A percentile compares a stretch with the other conserved stretches of the same genome.
phyloP scores from a whole-genome alignment of 2,888 invertebrate species.

The Caenorhabditis virilis region DNA sequence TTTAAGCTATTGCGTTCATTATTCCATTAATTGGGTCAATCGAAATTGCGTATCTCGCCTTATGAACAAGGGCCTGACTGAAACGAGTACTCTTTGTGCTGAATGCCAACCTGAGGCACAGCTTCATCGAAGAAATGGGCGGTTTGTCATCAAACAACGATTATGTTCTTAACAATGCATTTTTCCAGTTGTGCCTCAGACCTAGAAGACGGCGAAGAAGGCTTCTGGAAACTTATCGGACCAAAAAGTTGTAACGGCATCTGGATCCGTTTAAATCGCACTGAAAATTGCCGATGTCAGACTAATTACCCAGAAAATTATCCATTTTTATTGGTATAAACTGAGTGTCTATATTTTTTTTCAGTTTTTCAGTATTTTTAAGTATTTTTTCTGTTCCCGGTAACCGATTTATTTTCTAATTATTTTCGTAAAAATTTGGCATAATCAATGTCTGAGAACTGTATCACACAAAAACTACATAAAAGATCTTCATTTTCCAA shows the following conservation, averaged over 20 bases:
- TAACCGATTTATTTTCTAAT: too few species aligned
- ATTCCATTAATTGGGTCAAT: constrained; percentile 63
- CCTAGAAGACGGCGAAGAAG: constrained; percentile 62
- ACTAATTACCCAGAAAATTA: constrained; percentile 27
- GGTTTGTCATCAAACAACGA: too few species aligned
- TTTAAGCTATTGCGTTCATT: constrained; percentile 60
- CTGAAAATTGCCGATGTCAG: constrained; percentile 53
- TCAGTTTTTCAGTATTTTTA: not conserved
- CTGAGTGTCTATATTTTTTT: not conserved
- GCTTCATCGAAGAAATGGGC: constrained; percentile 51
- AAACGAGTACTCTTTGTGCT: constrained; percentile 56
- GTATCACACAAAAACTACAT: too few species aligned
- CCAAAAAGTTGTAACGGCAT: constrained; percentile 64
- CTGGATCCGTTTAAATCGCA: constrained; percentile 55
- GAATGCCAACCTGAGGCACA: constrained; percentile 67
- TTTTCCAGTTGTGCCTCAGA: constrained; percentile 66
- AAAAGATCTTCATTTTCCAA: too few species aligned
- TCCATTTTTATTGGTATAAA: constrained; percentile 50
- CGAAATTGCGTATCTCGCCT: constrained; percentile 56
- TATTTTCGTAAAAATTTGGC: too few species aligned
- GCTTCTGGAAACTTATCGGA: constrained; percentile 66
- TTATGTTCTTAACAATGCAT: too few species aligned
- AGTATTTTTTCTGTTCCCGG: too few species aligned
- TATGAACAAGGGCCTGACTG: constrained; percentile 30
- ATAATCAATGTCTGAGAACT: too few species aligned